A percentile compares a stretch with the other conserved stretches of the same genome.
These are phyloP conservation scores for Sepioteuthis lessoniana DNA, from an alignment of 2,888 invertebrate species.

Conservation along the genomic window DNA sequence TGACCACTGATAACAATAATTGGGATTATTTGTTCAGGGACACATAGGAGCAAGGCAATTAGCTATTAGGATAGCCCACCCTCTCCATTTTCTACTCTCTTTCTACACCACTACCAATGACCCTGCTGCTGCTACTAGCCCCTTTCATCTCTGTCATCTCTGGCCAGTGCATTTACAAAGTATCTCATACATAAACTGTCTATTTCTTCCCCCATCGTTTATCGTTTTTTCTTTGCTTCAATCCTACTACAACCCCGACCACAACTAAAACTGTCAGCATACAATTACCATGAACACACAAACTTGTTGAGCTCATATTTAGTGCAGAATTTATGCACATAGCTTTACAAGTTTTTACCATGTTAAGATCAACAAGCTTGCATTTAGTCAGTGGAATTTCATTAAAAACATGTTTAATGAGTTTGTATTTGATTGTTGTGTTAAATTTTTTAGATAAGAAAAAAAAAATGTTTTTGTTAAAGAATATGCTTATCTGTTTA, in stretches of 20 bases:
- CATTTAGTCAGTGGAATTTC: not conserved
- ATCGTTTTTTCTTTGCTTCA: not conserved
- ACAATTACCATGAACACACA: not conserved
- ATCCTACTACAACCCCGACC: not conserved
- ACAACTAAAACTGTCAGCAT: not conserved
- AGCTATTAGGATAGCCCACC: not conserved
- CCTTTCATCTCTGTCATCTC: not conserved
- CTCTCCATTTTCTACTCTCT: not conserved
- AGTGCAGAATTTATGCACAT: not conserved
- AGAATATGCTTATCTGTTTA: no score
- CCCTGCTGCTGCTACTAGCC: not conserved
- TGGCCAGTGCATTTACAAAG: constrained; percentile 17
- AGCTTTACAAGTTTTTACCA: not conserved
- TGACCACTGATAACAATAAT: constrained; percentile 47
- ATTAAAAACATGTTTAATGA: no score
- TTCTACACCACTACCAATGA: constrained; percentile 10
- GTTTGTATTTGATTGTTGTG: no score
- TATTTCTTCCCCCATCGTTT: not conserved
- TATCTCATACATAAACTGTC: not conserved
- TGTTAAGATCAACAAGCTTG: not conserved
- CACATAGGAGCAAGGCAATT: not conserved
- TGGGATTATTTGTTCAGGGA: constrained; percentile 43
- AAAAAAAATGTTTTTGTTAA: no score
- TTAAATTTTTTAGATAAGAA: no score
- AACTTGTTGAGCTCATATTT: not conserved